Conservation (phyloP, 2,888 invertebrate genomes). For the Aporophyla nigra region DNA sequence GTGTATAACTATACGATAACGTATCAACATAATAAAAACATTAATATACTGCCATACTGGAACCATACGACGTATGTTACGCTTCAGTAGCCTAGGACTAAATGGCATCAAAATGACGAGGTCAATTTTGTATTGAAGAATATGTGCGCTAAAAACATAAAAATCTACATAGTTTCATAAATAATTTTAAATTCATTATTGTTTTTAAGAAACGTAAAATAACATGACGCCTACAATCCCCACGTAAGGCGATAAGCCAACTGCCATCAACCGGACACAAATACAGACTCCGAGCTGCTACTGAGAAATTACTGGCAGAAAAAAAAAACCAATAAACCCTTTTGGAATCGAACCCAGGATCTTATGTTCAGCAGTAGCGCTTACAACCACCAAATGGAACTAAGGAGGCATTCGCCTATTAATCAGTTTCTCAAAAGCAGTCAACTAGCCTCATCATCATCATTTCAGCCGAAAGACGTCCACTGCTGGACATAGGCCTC, state of each 20-base stretch:
- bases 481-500: too few species aligned
- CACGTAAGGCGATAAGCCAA: neutral
- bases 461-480: too few species aligned
- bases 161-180: neutral
- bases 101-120: neutral
- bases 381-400: neutral
- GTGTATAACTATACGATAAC: neutral
- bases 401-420: neutral
- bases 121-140: neutral
- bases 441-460: too few species aligned
- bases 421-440: neutral
- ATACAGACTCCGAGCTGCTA: too few species aligned
- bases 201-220: neutral
- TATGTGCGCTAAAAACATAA: neutral
- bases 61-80: neutral
- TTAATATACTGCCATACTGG: neutral
- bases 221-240: neutral
- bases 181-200: neutral
- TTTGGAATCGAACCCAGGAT: neutral
- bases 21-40: neutral
- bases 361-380: neutral
- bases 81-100: neutral
- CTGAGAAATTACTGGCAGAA: neutral
- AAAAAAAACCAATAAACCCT: neutral
- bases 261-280: too few species aligned